Evolutionary conservation across 2,888 invertebrate genomes (phyloP), one percentile per base, ranked within the genome.

Genomic region (Erynnis tages): DNA sequence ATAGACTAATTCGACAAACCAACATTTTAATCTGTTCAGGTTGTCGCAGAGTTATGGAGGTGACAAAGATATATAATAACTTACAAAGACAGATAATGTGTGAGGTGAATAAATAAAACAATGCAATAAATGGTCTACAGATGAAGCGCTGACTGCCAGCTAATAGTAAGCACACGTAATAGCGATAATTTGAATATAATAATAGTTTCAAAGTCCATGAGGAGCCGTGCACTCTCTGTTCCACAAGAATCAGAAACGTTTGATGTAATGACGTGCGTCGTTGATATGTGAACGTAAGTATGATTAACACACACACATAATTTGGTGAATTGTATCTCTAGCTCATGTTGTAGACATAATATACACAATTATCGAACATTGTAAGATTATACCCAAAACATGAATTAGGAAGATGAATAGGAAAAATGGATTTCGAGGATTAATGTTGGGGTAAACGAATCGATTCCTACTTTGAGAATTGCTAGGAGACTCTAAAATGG

Each of bases 381-480:
- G 11, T 13, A 19, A n/a, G 17, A 7, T 6, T 29, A 38, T 27
- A 43, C 2, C 34, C 23, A 35, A 1, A 50, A 50, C 50, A 35
- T n/a, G 32, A n/a, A 17, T 57, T 55, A 56, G 56, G 25, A 48
- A 61, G 59, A 71, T 68, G 74, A 75, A 80, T 73, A 79, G 75
- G 76, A 67, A 37, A 71, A 66, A 77, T 76, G 73, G 70, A 78
- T 77, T 73, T 68, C 67, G 77, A 8, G 73, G 72, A 73, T 71
- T 77, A 69, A 76, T 69, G 63, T 29, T 19, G 45, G 50, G 13
- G 41, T 53, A 32, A 54, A 55, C 54, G 76, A 77, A 76, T 66
- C 73, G 72, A 74, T 70, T 69, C 71, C 65, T 67, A 71, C 63
- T 64, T 75, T 76, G 73, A 72, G 57, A 57, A 68, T 69, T 56